Conservation (phyloP, 2,113 vertebrate species). For the Ictalurus punctatus region DNA sequence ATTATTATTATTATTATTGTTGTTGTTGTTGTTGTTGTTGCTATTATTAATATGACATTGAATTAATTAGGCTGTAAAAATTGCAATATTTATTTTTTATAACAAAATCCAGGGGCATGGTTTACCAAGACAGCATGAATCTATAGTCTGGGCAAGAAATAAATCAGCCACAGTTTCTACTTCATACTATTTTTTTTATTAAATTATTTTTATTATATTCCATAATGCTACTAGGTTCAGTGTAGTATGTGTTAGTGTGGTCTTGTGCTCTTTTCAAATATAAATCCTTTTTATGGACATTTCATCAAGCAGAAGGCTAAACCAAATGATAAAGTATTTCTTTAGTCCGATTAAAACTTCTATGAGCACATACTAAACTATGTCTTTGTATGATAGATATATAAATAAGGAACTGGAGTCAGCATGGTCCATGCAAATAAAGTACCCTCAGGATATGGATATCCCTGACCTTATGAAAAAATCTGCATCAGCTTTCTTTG, state of each 20-base stretch:
- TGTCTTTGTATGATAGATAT: slow-evolving; percentile 10
- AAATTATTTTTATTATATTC: too few relatives aligned
- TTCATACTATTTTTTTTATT: not conserved
- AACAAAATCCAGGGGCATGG: not conserved
- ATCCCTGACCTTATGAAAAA: slow-evolving; percentile 41
- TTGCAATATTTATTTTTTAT: too few relatives aligned
- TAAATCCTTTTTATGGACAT: not conserved
- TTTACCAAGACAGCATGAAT: not conserved
- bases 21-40: too few relatives aligned
- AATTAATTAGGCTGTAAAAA: not conserved
- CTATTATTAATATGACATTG: not conserved
- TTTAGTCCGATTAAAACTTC: not conserved
- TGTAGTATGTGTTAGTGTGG: not conserved
- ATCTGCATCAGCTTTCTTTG: slow-evolving; percentile 36
- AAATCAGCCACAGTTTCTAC: not conserved
- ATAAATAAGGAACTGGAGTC: slow-evolving; percentile 1
- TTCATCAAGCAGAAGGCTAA: not conserved
- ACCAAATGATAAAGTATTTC: not conserved
- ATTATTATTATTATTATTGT: too few relatives aligned
- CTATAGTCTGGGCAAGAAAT: not conserved
- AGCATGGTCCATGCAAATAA: slow-evolving; percentile 15
- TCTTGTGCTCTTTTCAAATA: not conserved
- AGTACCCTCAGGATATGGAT: slow-evolving; percentile 4
- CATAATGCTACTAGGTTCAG: not conserved
- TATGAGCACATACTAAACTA: not conserved